A percentile compares a stretch with the other conserved stretches of the same genome.
Evolutionary conservation across 2,888 invertebrate species (phyloP).

Genomic region (Thecocarcelia acutangulata): DNA sequence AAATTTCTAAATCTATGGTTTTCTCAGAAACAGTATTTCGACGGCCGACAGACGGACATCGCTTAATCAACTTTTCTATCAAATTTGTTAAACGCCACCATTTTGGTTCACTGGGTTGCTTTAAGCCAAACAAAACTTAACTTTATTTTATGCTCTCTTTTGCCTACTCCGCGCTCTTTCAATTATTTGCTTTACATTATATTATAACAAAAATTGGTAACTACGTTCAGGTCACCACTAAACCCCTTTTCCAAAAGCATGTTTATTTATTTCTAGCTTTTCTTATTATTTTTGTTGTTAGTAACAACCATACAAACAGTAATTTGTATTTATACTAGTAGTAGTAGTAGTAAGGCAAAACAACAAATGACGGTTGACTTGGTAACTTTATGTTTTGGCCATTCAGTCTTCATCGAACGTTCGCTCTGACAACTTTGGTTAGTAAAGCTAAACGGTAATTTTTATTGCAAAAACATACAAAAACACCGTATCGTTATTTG

Average conservation of each 20-base stretch:
- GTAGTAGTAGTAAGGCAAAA: constrained; percentile 34
- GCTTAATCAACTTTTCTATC: neutral
- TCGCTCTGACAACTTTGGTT: constrained; percentile 74
- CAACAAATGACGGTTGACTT: constrained; percentile 69
- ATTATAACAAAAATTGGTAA: constrained; percentile 64
- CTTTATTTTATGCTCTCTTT: constrained; percentile 11
- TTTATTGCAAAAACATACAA: constrained; percentile 19
- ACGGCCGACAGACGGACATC: too few relatives aligned
- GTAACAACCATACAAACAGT: constrained; percentile 34
- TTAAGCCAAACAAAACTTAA: neutral
- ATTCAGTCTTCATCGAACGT: constrained; percentile 72
- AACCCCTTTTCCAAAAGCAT: constrained; percentile 1
- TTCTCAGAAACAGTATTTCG: too few relatives aligned
- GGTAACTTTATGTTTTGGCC: constrained; percentile 71
- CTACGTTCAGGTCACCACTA: constrained; percentile 22
- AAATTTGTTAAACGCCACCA: neutral
- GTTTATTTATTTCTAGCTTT: constrained; percentile 23
- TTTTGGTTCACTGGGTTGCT: constrained; percentile 28
- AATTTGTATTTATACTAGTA: constrained; percentile 16
- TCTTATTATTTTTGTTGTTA: constrained; percentile 45
- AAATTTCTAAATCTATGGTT: too few relatives aligned
- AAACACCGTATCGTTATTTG: constrained; percentile 42
- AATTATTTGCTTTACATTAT: constrained; percentile 17
- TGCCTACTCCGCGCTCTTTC: neutral
- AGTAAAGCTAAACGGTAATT: constrained; percentile 40